Conservation (phyloP, 92 coral and sea anemone species). For the Plumapathes pennacea region DNA sequence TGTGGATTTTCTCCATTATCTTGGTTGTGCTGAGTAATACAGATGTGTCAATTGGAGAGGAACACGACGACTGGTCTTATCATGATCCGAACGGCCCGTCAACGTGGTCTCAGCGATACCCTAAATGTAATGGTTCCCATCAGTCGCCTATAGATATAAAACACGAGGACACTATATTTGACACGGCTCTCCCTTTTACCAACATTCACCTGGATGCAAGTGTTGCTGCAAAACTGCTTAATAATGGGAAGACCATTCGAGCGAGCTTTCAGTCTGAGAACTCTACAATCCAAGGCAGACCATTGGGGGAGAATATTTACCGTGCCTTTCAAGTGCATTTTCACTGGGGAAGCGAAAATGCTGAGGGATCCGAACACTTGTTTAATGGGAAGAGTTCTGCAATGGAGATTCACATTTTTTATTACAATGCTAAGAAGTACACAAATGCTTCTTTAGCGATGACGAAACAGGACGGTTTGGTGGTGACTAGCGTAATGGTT, state of each 20-base stretch:
- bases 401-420: conserved; percentile 84
- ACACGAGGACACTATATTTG: conserved; percentile 47
- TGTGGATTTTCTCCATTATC: background rate
- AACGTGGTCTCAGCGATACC: conserved; percentile 68
- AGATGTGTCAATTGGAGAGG: background rate
- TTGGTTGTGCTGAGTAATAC: background rate
- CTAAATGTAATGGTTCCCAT: conserved; percentile 57
- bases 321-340: conserved; percentile 66
- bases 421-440: conserved; percentile 59
- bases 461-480: conserved; percentile 54
- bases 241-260: conserved; percentile 77
- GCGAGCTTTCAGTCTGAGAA: conserved; percentile 27
- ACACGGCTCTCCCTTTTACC: conserved; percentile 42
- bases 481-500: conserved; percentile 57
- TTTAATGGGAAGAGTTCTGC: conserved; percentile 62
- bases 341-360: conserved; percentile 71
- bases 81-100: conserved; percentile 23
- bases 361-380: conserved; percentile 85
- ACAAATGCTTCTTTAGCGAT: conserved; percentile 26
- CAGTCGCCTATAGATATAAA: conserved; percentile 85
- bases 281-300: conserved; percentile 62
- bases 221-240: conserved; percentile 47
- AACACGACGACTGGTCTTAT: conserved; percentile 42
- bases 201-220: conserved; percentile 30
- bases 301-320: conserved; percentile 33